These are phyloP conservation scores for Hippoglossus stenolepis DNA, from an alignment of 2,113 vertebrate species.

Conservation along the genomic window DNA sequence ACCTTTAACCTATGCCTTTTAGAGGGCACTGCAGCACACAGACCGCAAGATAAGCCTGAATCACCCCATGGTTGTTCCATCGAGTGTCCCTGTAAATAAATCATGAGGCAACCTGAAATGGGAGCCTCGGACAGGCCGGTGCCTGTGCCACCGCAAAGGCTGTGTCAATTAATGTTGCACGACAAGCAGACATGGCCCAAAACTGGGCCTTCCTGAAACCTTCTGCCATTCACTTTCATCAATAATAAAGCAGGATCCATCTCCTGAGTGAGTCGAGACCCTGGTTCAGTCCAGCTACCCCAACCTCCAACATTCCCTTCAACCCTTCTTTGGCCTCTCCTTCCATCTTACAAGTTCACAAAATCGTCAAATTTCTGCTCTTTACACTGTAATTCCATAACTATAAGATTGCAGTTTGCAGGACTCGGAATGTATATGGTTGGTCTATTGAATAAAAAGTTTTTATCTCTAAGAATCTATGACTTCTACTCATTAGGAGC, in stretches of 20 bases:
- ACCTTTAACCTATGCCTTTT: background rate
- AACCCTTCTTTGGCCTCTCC: constrained; percentile 22
- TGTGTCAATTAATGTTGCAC: constrained; percentile 72
- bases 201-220: constrained; percentile 49
- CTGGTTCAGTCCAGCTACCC: constrained; percentile 17
- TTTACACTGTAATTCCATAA: constrained; percentile 39
- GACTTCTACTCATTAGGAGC: constrained; percentile 55
- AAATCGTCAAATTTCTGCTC: constrained; percentile 27
- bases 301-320: background rate
- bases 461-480: constrained; percentile 56
- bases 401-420: constrained; percentile 47
- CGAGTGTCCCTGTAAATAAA: constrained; percentile 69
- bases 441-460: constrained; percentile 47
- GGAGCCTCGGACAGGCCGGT: constrained; percentile 44
- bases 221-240: constrained; percentile 68
- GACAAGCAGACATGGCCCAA: constrained; percentile 59
- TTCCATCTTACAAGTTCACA: constrained; percentile 7
- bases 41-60: constrained; percentile 32
- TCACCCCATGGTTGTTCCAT: constrained; percentile 38
- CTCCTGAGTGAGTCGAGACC: constrained; percentile 33
- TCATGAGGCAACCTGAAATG: constrained; percentile 64
- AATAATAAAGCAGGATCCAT: constrained; percentile 70
- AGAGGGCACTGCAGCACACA: background rate
- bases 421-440: constrained; percentile 33
- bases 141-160: constrained; percentile 50